Evolutionary conservation across 1,140 invertebrate genomes (phyloP), one percentile per base, ranked within the genome.

Genomic region (Drosophila cardini): DNA sequence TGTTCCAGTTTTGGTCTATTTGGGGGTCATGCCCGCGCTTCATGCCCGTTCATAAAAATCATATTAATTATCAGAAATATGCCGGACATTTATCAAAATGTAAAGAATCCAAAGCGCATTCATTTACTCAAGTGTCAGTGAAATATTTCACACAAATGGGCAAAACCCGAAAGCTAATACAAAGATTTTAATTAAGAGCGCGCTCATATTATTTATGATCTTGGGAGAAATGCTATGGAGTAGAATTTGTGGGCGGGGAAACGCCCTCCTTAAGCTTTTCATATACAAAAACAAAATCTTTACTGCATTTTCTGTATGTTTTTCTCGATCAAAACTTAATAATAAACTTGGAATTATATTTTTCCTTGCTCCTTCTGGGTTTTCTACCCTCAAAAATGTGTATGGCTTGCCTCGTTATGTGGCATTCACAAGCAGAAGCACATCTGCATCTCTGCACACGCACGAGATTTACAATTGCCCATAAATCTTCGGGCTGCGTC

Each of bases 401-500:
- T 11, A 0, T 5, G 9, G 36, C 11, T 40, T n/a, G 38, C 36
- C 55, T 45, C 26, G 38, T 55, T 55, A 36, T 10, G 34, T 10
- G 34, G 34, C 34, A n/a, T 4, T 3, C 38, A 40, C 38, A 40
- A 1, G 3, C 48, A 50, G 26, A 21, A 26, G 26, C 26, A 10
- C 65, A 16, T 68, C 21, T 34, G 18, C 38, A 62, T 36, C 38
- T 52, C 38, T 36, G 67, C 72, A 57, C 50, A 50, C 72, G 65
- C 43, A 38, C 40, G 56, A 71, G 83, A 72, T 79, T 82, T 87
- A 82, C 78, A 78, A 87, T 78, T 65, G 48, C 16, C 72, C 82
- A 86, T 87, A 86, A 86, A 86, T 86, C 82, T 86, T 86, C 48
- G 26, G 43, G 58, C 57, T 79, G 74, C 82, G 80, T 83, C 67